phyloP scores from a whole-genome alignment of 1,140 invertebrate species.

The Planococcus citri region DNA sequence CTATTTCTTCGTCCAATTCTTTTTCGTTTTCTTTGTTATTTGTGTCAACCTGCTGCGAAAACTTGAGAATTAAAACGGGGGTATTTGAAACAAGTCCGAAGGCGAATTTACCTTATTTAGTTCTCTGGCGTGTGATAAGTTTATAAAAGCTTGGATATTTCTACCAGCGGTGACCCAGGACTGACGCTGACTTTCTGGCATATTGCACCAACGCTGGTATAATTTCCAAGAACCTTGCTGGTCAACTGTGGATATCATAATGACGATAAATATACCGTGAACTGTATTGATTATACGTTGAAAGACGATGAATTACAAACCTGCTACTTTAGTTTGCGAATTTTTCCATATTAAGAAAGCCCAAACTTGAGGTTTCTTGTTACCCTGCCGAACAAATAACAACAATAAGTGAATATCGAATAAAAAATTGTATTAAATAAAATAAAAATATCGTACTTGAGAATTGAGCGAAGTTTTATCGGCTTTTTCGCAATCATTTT shows the following conservation, averaged over 20 bases:
- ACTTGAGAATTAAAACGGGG: not conserved
- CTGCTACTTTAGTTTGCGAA: constrained; percentile 35
- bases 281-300: too few relatives aligned
- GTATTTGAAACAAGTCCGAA: not conserved
- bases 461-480: constrained; percentile 8
- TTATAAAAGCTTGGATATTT: constrained; percentile 38
- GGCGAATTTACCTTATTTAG: not conserved
- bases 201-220: constrained; percentile 68
- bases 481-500: constrained; percentile 38
- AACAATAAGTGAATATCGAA: constrained; percentile 21
- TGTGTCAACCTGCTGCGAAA: not conserved
- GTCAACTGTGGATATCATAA: constrained; percentile 30
- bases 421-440: not conserved
- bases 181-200: constrained; percentile 52
- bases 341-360: constrained; percentile 70
- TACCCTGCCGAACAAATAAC: constrained; percentile 50
- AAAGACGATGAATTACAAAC: constrained; percentile 4
- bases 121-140: not conserved
- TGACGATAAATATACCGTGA: not conserved
- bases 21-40: not conserved
- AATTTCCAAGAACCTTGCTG: constrained; percentile 57
- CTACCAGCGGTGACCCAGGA: constrained; percentile 64
- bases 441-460: not conserved
- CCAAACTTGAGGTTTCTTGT: constrained; percentile 62
- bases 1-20: not conserved